phyloP scores from a whole-genome alignment of 2,113 vertebrate genomes.

The Centropus unirufus region DNA sequence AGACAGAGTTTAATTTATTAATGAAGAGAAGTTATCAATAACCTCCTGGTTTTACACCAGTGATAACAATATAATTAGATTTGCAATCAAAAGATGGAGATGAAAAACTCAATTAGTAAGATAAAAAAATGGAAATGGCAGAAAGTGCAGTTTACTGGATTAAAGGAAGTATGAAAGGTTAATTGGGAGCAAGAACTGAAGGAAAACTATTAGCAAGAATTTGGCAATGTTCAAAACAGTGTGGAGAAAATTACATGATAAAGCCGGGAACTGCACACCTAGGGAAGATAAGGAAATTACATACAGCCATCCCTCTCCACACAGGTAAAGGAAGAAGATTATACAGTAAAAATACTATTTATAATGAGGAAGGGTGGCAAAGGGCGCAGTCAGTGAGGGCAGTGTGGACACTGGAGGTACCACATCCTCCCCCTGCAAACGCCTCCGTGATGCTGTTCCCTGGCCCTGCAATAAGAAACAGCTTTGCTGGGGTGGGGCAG shows the following conservation, averaged over 20 bases:
- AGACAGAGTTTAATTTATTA: conserved; percentile 47
- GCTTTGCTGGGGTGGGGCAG: background rate
- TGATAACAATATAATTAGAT: conserved; percentile 72
- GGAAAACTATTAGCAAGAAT: conserved; percentile 47
- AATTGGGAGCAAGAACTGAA: conserved; percentile 74
- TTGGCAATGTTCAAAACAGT: conserved; percentile 27
- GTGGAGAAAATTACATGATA: background rate
- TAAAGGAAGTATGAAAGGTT: conserved; percentile 70
- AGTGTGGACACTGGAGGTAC: background rate
- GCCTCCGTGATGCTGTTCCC: too few species aligned
- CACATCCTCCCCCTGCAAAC: background rate
- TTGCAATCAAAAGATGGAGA: conserved; percentile 68
- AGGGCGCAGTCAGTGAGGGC: background rate
- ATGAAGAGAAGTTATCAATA: conserved; percentile 67
- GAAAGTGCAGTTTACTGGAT: conserved; percentile 41
- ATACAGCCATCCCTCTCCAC: accelerated
- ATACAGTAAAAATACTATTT: background rate
- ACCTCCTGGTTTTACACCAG: conserved; percentile 58
- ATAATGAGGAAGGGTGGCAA: background rate
- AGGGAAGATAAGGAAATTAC: background rate
- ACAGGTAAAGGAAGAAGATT: background rate
- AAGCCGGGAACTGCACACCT: background rate
- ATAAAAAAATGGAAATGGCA: conserved; percentile 61
- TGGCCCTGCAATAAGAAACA: accelerated
- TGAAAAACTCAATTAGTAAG: conserved; percentile 67